Base-by-base conservation (phyloP, 2,797 vertebrate species). In the Alectoris magna region DNA sequence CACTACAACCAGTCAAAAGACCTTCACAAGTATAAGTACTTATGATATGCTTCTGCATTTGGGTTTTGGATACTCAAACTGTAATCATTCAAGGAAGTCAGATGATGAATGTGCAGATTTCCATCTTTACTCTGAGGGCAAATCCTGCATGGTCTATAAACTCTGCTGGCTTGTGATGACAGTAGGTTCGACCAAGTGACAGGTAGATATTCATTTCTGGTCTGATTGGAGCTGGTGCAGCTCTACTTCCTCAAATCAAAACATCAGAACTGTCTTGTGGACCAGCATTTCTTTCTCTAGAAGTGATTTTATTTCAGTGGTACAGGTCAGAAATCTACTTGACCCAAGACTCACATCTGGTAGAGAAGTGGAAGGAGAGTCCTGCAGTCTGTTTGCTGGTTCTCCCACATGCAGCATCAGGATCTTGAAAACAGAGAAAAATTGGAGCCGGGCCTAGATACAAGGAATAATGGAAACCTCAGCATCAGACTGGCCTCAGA, bases 401-500 rank as follows among this genome's bases (percentile, higher is more conserved):
- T 81, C 58, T 41, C 26, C 27, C 11, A 2, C 8, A n/a, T 67
- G 63, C 39, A 63, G 23, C 16, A 21, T 3, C 7, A 88, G n/a
- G 8, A 67, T 62, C 67, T 75, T 67, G 22, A 66, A 72, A 77
- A 59, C 2, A 59, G 29, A 56, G 16, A 23, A 72, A 56, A 72
- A 56, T n/a, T 16, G 16, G 22, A 18, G 38, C 55, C 41, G 38
- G 29, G 21, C 9, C 69, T 43, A 39, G 2, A 14, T 26, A 9
- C 8, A 11, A 27, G n/a, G 12, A 92, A 12, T 34, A 55, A 66
- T 21, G 26, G 34, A 93, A 74, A 68, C 2, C 8, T 93, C 17
- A 46, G 26, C 2, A 13, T 0, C 6, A 3, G 5, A 39, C 3
- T 78, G 14, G 4, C n/a, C 27, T 80, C 16, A 38, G 36, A 48